Base-by-base conservation (phyloP, 2,888 invertebrate species). In the Tetranychus truncatus region DNA sequence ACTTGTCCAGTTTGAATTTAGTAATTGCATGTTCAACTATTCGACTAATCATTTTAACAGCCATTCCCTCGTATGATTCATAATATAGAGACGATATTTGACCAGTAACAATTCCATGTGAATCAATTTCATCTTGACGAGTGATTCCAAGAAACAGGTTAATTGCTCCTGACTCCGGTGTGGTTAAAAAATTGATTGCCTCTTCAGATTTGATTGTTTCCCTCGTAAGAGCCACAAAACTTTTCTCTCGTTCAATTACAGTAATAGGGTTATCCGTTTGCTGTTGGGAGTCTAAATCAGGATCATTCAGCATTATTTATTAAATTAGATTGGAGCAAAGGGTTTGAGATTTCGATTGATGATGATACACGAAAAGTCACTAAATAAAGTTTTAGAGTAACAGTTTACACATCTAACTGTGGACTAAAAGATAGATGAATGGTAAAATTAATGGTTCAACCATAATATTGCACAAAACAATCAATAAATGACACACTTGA, bases 11-110 rank as follows among this genome's bases (percentile, higher is more conserved):
- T 71, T 87, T 84, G 91, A 93, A 95, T 81, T 88, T 87, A 15
- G 82, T 81, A 46, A 94, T 86, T 15, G 91, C 86, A 75, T 89
- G 87, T 0, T 84, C 81, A 81, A 94, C 94, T 66, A 95, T 89
- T 75, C 87, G 86, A 78, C 87, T 86, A 87, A 96, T 87, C 78
- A 89, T 88, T 44, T 77, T 91, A 8, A 89, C 79, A 0, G 93
- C 95, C 96, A 96, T 96, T 1, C 88, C 85, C 80, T 91, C 89
- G 82, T 95, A 96, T 0, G 93, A 92, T 84, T 96, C 95, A 84
- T 96, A 97, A 81, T 92, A 91, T 74, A 96, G 84, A 76, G 87
- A 86, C n/a, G 89, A 78, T n/a, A 96, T 95, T 88, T 89, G 81
- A 9, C 69, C 71, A n/a, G 78, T 78, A 74, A 74, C 74, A 44